Evolutionary conservation across 2,113 vertebrate genomes (phyloP), one percentile per base, ranked within the genome.

Genomic region (Eurypyga helias): DNA sequence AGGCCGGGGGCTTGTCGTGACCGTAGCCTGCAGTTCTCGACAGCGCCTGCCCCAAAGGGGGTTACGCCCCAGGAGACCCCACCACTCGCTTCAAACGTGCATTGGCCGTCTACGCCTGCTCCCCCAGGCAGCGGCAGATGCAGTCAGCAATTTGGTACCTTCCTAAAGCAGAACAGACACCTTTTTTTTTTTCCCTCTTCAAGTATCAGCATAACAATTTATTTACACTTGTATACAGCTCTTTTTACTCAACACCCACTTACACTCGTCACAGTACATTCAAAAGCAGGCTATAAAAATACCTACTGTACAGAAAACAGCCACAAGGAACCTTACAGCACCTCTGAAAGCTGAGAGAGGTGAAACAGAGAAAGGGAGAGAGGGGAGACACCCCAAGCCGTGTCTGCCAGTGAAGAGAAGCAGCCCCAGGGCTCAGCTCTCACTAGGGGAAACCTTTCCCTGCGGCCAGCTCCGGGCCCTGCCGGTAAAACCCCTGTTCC

Each of bases 261-360:
- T 54, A 76, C 79, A 52, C 49, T 94, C 71, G 94, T 94, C 95
- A 95, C 92, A 96, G 89, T 97, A 95, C 85, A 87, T 85, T 62
- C 83, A 92, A 89, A 93, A 94, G 87, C 90, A 86, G 90, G 72
- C 92, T 95, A 95, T 85, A 93, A 97, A 97, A 97, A 97, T 96
- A 94, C 90, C 94, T 86, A 96, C 89, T 95, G 57, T 93, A 96
- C 93, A 92, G 58, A 86, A 88, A 95, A 97, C 94, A 97, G 89
- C 76, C 77, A 94, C 4, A 6, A 79, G 79, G 61, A 87, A 91
- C 90, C 93, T 82, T 95, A 97, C 92, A 97, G 93, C 96, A 97
- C 96, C 91, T 87, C 93, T 66, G 87, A 73, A 77, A 95, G 62
- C 25, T 60, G 60, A 60, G 81, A 92, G 80, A 75, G 62, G 72